Conservation (phyloP, 2,888 invertebrate genomes). For the Caenorhabditis sp. region DNA sequence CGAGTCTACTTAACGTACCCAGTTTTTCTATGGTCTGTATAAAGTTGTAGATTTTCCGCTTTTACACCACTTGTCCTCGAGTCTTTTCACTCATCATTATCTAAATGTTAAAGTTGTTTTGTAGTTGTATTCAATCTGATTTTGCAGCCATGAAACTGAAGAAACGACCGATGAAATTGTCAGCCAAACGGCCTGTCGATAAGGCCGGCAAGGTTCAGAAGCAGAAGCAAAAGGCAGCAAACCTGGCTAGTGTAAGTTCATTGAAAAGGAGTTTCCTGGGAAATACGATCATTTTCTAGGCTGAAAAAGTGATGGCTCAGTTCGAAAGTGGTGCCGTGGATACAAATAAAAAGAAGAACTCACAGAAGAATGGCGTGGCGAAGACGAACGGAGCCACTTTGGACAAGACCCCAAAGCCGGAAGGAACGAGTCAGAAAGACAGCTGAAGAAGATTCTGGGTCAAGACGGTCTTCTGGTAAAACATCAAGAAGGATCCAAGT, state of each 20-base stretch:
- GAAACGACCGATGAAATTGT: constrained; percentile 29
- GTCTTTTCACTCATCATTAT: not conserved
- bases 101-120: not conserved
- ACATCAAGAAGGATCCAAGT: constrained; percentile 68
- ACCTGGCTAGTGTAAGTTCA: constrained; percentile 28
- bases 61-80: not conserved
- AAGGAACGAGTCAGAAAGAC: constrained; percentile 41
- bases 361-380: not conserved
- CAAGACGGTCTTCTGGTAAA: constrained; percentile 60
- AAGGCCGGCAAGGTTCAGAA: constrained; percentile 28
- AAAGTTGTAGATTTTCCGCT: not conserved
- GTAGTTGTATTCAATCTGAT: not conserved
- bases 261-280: constrained; percentile 3
- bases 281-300: not conserved
- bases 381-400: not conserved
- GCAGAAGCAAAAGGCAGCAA: constrained; percentile 25
- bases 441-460: constrained; percentile 43
- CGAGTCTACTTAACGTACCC: not conserved
- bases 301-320: constrained; percentile 41
- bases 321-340: constrained; percentile 30
- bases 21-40: constrained; percentile 9
- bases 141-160: constrained; percentile 48
- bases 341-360: constrained; percentile 15
- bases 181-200: not conserved
- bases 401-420: not conserved